Percentiles rank a stretch among this genome's conserved stretches.
Conservation (phyloP, 2,113 vertebrate species). For the Dicentrarchus labrax region DNA sequence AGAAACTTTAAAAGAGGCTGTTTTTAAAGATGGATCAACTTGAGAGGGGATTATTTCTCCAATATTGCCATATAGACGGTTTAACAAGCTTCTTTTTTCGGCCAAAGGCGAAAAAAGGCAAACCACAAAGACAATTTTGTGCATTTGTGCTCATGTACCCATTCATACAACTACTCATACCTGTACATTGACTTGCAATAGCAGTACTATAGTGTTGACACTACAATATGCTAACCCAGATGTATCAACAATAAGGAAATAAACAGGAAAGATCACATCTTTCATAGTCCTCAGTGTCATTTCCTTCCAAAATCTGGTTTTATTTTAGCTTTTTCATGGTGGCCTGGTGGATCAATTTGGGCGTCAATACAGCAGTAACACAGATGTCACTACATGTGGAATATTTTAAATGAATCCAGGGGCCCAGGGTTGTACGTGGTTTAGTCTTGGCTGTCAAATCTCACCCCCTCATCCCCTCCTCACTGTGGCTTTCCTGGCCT, state of each 20-base stretch:
- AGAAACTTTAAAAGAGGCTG: neutral
- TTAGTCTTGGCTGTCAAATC: slow-evolving; percentile 54
- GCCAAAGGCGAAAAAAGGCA: neutral
- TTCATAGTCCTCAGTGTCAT: neutral
- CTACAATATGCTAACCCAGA: neutral
- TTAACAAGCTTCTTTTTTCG: neutral
- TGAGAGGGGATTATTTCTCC: neutral
- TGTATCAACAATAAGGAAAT: neutral
- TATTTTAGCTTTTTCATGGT: slow-evolving; percentile 34
- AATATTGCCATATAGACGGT: neutral
- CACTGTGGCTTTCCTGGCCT: slow-evolving; percentile 16
- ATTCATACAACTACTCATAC: neutral
- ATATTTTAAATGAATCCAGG: slow-evolving; percentile 62
- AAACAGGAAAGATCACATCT: neutral
- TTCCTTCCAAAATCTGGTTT: slow-evolving; percentile 17
- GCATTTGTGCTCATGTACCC: neutral
- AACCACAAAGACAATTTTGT: neutral
- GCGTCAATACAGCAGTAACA: slow-evolving; percentile 31
- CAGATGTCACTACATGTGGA: slow-evolving; percentile 65
- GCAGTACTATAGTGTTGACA: neutral
- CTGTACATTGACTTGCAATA: neutral
- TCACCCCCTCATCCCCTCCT: slow-evolving; percentile 18
- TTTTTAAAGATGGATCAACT: neutral
- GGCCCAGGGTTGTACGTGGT: slow-evolving; percentile 46
- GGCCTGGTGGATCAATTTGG: slow-evolving; percentile 55